A percentile compares a stretch with the other conserved stretches of the same genome.
Evolutionary conservation across 2,888 invertebrate genomes (phyloP).

Genomic region (Linhomoeus sp.): DNA sequence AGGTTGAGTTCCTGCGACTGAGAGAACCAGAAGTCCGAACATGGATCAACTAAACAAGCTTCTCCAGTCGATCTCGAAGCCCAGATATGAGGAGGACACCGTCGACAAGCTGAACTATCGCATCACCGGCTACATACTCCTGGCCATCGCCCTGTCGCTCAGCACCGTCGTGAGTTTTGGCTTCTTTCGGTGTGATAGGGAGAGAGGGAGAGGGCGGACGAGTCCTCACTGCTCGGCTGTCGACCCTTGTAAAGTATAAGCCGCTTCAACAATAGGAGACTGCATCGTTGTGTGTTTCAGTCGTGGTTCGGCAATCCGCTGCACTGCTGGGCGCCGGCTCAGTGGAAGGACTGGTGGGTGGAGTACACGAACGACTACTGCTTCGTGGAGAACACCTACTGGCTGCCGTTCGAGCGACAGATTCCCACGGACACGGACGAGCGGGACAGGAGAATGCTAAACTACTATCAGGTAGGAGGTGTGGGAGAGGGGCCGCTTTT

Average conservation of each 20-base stretch:
- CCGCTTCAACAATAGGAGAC: constrained; percentile 20
- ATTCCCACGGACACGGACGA: constrained; percentile 7
- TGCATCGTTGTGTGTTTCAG: constrained; percentile 20
- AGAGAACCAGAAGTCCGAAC: too few relatives aligned
- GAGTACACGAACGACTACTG: constrained; percentile 36
- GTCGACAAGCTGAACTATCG: constrained; percentile 32
- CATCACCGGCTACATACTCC: constrained; percentile 29
- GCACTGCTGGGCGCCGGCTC: constrained; percentile 31
- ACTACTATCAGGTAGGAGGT: constrained; percentile 12
- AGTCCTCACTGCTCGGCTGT: too few relatives aligned
- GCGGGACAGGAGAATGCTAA: constrained; percentile 14
- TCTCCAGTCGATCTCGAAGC: not conserved
- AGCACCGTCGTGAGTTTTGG: constrained; percentile 29
- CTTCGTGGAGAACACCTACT: constrained; percentile 35
- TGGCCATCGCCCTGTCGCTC: constrained; percentile 28
- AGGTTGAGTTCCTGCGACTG: too few relatives aligned
- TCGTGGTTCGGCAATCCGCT: constrained; percentile 16
- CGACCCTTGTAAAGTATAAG: too few relatives aligned
- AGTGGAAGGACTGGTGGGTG: constrained; percentile 32
- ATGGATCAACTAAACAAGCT: not conserved
- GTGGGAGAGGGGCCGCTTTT: too few relatives aligned
- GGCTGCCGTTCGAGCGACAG: constrained; percentile 8
- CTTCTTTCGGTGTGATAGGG: too few relatives aligned
- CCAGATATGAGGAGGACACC: constrained; percentile 27
- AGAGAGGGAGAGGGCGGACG: too few relatives aligned